Conservation (phyloP, 2,797 vertebrate genomes). For the Parambassis ranga region DNA sequence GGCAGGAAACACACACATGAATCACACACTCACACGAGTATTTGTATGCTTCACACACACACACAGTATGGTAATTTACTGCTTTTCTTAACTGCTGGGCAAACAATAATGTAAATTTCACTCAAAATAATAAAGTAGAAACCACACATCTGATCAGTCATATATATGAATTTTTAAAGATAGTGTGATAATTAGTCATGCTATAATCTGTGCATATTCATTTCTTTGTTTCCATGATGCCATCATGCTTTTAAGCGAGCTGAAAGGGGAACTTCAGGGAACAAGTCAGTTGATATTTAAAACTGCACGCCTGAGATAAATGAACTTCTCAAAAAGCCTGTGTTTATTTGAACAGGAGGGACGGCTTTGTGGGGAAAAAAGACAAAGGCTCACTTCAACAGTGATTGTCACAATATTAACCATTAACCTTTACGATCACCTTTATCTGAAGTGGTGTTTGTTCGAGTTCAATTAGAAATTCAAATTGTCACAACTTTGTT, state of each 20-base stretch:
- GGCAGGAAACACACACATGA: constrained; percentile 70
- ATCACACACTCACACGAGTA: neutral
- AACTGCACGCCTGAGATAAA: constrained; percentile 73
- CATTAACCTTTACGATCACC: constrained; percentile 66
- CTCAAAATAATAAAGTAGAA: neutral
- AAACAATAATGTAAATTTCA: neutral
- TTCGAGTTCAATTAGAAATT: constrained; percentile 2
- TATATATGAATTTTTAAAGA: neutral
- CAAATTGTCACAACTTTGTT: neutral
- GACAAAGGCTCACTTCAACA: constrained; percentile 2
- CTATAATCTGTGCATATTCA: constrained; percentile 58
- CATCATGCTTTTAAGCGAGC: constrained; percentile 31
- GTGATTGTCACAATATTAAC: constrained; percentile 43
- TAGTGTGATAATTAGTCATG: neutral
- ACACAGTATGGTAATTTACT: constrained; percentile 1
- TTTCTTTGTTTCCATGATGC: constrained; percentile 39
- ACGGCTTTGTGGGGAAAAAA: constrained; percentile 7
- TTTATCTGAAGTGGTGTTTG: constrained; percentile 8
- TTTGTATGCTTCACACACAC: constrained; percentile 13
- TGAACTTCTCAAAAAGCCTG: constrained; percentile 72
- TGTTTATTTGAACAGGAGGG: constrained; percentile 66
- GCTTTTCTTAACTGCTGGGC: neutral
- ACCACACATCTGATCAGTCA: neutral
- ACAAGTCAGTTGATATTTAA: constrained; percentile 86
- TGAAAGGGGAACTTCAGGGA: constrained; percentile 83